Percentiles rank a stretch among this genome's conserved stretches.
Conservation (phyloP, 1,140 invertebrate species). For the Atopsyche davidsoni region DNA sequence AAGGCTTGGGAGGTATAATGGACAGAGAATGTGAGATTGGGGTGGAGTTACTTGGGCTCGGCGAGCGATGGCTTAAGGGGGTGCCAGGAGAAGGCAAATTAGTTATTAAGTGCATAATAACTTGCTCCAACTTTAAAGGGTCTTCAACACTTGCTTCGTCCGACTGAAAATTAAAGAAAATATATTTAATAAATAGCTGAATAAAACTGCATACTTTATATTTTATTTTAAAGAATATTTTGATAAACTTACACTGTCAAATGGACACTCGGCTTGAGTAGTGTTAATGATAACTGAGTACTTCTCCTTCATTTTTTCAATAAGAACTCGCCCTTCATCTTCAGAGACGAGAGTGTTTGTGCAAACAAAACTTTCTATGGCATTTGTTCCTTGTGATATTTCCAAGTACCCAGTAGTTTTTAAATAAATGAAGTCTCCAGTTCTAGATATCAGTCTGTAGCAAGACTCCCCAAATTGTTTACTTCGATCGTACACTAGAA, state of each 20-base stretch:
- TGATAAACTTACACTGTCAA: conserved; percentile 33
- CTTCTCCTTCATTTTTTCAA: conserved; percentile 65
- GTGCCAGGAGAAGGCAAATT: conserved; percentile 49
- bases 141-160: conserved; percentile 52
- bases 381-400: conserved; percentile 61
- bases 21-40: conserved; percentile 34
- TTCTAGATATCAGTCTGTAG: conserved; percentile 72
- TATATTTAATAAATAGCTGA: background rate
- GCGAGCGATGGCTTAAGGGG: conserved; percentile 16
- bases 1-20: conserved; percentile 46
- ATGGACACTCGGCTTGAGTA: conserved; percentile 33
- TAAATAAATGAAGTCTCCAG: conserved; percentile 73
- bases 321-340: conserved; percentile 60
- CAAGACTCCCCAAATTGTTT: conserved; percentile 71
- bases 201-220: background rate
- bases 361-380: conserved; percentile 75
- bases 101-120: conserved; percentile 61
- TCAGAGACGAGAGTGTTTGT: conserved; percentile 73
- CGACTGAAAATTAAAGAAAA: conserved; percentile 17
- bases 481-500: conserved; percentile 73
- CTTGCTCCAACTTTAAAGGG: conserved; percentile 57
- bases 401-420: conserved; percentile 73
- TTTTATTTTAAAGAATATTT: conserved; percentile 2
- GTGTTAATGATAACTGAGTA: conserved; percentile 54
- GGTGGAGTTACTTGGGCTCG: conserved; percentile 13